These are phyloP conservation scores for Anodontia alba DNA, from an alignment of 2,888 invertebrate genomes.

Conservation along the genomic window DNA sequence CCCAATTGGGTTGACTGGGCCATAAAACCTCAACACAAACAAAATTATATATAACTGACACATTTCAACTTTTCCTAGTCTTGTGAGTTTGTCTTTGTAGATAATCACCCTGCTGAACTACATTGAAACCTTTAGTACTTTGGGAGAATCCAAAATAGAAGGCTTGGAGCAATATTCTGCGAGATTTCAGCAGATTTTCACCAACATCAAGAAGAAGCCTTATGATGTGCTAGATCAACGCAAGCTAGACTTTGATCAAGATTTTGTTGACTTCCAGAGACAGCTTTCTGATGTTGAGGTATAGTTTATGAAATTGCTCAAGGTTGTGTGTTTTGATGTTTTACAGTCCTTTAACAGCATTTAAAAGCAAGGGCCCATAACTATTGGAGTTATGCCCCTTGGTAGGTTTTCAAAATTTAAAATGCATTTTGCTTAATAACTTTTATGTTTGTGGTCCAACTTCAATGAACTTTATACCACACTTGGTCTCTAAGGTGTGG, in stretches of 20 bases:
- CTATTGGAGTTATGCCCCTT: too few species aligned
- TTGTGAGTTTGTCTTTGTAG: too few species aligned
- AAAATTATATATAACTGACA: too few species aligned
- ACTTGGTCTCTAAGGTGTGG: too few species aligned
- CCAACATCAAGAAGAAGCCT: slow-evolving; percentile 89
- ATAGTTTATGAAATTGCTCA: too few species aligned
- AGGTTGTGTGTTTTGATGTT: slow-evolving; percentile 5
- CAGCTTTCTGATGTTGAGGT: slow-evolving; percentile 89
- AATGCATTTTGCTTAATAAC: too few species aligned
- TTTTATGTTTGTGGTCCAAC: too few species aligned
- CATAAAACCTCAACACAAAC: too few species aligned
- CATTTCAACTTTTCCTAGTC: too few species aligned
- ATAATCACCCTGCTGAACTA: slow-evolving; percentile 91
- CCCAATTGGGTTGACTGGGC: too few species aligned
- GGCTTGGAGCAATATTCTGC: slow-evolving; percentile 91
- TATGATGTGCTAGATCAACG: slow-evolving; percentile 94
- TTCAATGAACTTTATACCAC: too few species aligned
- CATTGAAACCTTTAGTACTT: slow-evolving; percentile 90
- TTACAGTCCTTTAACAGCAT: not conserved
- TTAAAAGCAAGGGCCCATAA: not conserved
- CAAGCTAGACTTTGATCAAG: slow-evolving; percentile 90
- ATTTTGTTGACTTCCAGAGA: slow-evolving; percentile 90
- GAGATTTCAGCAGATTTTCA: slow-evolving; percentile 89
- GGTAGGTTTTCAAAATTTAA: too few species aligned
- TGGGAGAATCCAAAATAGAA: slow-evolving; percentile 91